Base-by-base conservation (phyloP, 2,888 invertebrate genomes). In the Calameuta pallipes region DNA sequence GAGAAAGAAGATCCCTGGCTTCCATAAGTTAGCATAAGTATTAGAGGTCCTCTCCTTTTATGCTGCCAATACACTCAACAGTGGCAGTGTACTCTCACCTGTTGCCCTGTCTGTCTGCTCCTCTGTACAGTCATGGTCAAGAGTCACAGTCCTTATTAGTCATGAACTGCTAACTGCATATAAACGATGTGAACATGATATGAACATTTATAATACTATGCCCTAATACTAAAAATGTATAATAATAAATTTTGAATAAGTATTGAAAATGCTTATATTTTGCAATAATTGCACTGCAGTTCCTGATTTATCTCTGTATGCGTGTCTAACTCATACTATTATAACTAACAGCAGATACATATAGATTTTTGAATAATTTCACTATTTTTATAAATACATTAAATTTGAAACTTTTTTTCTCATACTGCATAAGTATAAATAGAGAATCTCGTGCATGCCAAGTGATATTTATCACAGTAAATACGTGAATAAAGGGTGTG, bases 21-120 rank as follows among this genome's bases (percentile, higher is more conserved):
- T 78, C 68, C 56, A 76, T 77, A 75, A 83, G 81, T 81, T 78
- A 78, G 77, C 73, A 31, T 73, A 74, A 80, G 79, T 74, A 76
- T 78, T 77, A 76, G 70, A 77, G 79, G 70, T 78, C 41, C 77
- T 74, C 71, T 75, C 56, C 77, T 74, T 74, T 75, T 56, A 75
- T 69, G 73, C 78, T n/a, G 33, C n/a, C 73, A 33, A 23, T 77
- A 71, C 73, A 76, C 36, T n/a, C 9, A 41, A 41, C 35, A 76
- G 41, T 37, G 56, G 23, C 56, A 23, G 23, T 36, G 31, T 73
- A 85, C 85, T 83, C 79, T 83, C 83, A 83, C 83, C 83, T 83
- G 83, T 83, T 83, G 83, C 83, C 82, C 79, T 80, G 80, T 77
- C 80, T 77, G 80, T 76, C 79, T 77, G 75, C 78, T 74, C 79